Evolutionary conservation across 2,888 invertebrate genomes (phyloP).

Genomic region (Petrolisthes cinctipes): DNA sequence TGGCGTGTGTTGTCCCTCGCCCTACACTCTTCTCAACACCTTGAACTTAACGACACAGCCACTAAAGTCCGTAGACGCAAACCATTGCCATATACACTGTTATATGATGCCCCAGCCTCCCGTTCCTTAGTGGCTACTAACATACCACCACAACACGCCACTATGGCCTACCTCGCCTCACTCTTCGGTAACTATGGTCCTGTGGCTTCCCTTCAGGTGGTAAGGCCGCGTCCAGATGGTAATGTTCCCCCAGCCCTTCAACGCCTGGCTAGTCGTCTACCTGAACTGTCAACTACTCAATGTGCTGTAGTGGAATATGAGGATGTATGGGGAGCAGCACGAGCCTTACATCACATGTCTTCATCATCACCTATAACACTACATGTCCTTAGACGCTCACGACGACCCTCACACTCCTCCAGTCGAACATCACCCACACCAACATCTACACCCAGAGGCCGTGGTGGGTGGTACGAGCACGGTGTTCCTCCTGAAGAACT

Average conservation of each 20-base stretch:
- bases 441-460: conserved; percentile 21
- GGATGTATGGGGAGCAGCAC: conserved; percentile 61
- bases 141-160: conserved; percentile 85
- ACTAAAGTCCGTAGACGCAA: conserved; percentile 89
- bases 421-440: conserved; percentile 31
- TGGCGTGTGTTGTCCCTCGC: conserved; percentile 93
- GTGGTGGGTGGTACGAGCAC: not conserved
- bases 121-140: conserved; percentile 89
- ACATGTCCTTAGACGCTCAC: conserved; percentile 43
- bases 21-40: conserved; percentile 79
- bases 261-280: conserved; percentile 74
- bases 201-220: conserved; percentile 87
- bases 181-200: conserved; percentile 89
- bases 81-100: conserved; percentile 80
- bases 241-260: conserved; percentile 91
- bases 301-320: conserved; percentile 93
- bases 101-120: conserved; percentile 92
- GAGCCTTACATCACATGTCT: conserved; percentile 42
- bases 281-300: conserved; percentile 36
- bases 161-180: conserved; percentile 90
- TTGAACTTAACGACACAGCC: conserved; percentile 90
- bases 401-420: conserved; percentile 18
- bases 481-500: conserved; percentile 43
- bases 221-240: conserved; percentile 84
- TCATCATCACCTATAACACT: conserved; percentile 30